Base-by-base conservation (phyloP, 2,113 vertebrate genomes). In the Rhynchomys soricoides region DNA sequence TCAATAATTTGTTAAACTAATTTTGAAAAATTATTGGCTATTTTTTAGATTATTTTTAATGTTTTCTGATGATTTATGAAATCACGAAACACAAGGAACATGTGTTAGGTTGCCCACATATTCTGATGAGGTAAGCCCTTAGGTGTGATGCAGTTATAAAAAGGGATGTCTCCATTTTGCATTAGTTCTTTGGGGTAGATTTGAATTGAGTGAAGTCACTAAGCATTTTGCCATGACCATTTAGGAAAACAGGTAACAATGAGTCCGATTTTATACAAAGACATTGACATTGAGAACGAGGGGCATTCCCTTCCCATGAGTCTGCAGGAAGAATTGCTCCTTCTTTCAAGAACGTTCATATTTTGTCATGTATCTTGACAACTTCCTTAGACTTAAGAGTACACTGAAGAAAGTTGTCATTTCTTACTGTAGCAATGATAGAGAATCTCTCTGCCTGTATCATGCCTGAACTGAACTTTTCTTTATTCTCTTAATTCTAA, bases 1-100 rank as follows among this genome's bases (percentile, higher is more conserved):
- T 77, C 81, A 31, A 52, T 68, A 85, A 29, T 93, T 96, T 89
- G 83, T 79, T 94, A 93, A 40, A 71, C 37, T 95, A 71, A 93
- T 52, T 93, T 29, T 90, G 19, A 90, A 92, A 93, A 87, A 57
- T 68, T 71, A 5, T 2, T n/a, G 74, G 5, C 66, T 52, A 29
- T 68, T 16, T 34, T 37, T 75, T 96, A 87, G 55, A 12, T 87
- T 93, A 34, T 34, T 74, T 83, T 43, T 83, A 40, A 92, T 57
- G 15, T 43, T 93, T 96, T 92, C 73, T 66, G 5, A 64, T 93
- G 50, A 57, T 24, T 91, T 31, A 59, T 90, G 40, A 82, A 66
- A 82, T 89, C 43, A 59, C 88, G 40, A 82, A 73, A 86, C 85
- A 83, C 17, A 73, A 92, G 64, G 79, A 71, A 59, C 57, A 43